Percentiles rank a stretch among this genome's conserved stretches.
phyloP scores from a whole-genome alignment of 2,888 invertebrate species.

The Agrilus cyanescens region DNA sequence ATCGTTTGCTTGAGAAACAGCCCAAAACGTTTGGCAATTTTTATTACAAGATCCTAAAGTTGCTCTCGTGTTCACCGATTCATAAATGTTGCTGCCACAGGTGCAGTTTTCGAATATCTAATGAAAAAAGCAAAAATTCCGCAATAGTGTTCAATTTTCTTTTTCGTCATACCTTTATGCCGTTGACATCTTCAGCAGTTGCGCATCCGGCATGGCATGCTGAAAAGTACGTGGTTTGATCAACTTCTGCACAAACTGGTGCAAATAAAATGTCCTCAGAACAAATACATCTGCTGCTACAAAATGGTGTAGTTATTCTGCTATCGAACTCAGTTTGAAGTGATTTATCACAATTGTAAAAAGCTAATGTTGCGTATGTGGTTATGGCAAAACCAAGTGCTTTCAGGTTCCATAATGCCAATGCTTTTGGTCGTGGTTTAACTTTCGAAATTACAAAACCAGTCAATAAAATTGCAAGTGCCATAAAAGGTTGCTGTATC shows the following conservation, averaged over 20 bases:
- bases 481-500: conserved; percentile 45
- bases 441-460: conserved; percentile 43
- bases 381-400: conserved; percentile 34
- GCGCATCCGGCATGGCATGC: conserved; percentile 65
- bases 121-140: conserved; percentile 10
- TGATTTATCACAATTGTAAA: conserved; percentile 29
- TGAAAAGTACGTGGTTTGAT: conserved; percentile 49
- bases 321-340: conserved; percentile 38
- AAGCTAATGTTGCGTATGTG: conserved; percentile 34
- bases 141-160: background rate
- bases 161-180: conserved; percentile 24
- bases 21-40: conserved; percentile 39
- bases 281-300: conserved; percentile 46
- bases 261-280: conserved; percentile 39
- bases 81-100: conserved; percentile 32
- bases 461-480: conserved; percentile 38
- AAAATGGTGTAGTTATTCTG: conserved; percentile 36
- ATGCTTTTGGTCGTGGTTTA: conserved; percentile 37
- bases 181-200: conserved; percentile 32
- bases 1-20: conserved; percentile 31
- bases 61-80: conserved; percentile 25
- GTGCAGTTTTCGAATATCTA: conserved; percentile 41
- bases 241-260: conserved; percentile 50
- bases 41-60: conserved; percentile 44
- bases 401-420: conserved; percentile 40